A percentile compares a stretch with the other conserved stretches of the same genome.
These are phyloP conservation scores for Eidolon helvum DNA, from an alignment of 2,113 vertebrate genomes.

Conservation along the genomic window DNA sequence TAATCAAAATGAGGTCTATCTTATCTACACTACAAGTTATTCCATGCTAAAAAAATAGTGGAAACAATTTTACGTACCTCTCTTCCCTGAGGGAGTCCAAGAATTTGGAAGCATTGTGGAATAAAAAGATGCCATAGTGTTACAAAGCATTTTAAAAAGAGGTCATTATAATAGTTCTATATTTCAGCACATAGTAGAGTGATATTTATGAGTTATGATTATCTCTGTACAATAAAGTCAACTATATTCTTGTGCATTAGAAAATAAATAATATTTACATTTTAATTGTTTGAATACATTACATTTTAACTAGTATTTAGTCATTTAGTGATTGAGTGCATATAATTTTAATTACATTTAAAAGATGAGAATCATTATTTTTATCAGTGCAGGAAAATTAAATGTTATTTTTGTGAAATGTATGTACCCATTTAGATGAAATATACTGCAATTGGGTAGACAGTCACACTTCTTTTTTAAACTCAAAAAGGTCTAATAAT, in stretches of 20 bases:
- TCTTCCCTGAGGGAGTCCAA: conserved; percentile 87
- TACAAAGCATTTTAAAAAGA: conserved; percentile 74
- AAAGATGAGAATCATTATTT: background rate
- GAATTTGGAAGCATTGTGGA: conserved; percentile 82
- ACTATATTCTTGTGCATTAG: background rate
- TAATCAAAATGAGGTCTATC: background rate
- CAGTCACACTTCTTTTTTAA: conserved; percentile 42
- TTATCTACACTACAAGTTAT: conserved; percentile 31
- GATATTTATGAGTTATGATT: background rate
- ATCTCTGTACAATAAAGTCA: conserved; percentile 9
- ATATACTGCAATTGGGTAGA: background rate
- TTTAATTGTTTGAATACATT: conserved; percentile 7
- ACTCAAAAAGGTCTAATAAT: conserved; percentile 54
- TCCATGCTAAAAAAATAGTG: conserved; percentile 49
- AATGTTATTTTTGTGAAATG: conserved; percentile 43
- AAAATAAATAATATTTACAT: background rate
- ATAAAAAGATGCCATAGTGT: conserved; percentile 72
- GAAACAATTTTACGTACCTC: conserved; percentile 83
- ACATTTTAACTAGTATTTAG: background rate
- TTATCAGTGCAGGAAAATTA: background rate
- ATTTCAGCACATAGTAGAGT: conserved; percentile 21
- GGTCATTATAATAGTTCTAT: background rate
- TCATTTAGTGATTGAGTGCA: background rate
- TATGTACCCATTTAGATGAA: background rate
- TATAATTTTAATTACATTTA: background rate